phyloP scores from a whole-genome alignment of 2,797 vertebrate species.

The Huso huso region DNA sequence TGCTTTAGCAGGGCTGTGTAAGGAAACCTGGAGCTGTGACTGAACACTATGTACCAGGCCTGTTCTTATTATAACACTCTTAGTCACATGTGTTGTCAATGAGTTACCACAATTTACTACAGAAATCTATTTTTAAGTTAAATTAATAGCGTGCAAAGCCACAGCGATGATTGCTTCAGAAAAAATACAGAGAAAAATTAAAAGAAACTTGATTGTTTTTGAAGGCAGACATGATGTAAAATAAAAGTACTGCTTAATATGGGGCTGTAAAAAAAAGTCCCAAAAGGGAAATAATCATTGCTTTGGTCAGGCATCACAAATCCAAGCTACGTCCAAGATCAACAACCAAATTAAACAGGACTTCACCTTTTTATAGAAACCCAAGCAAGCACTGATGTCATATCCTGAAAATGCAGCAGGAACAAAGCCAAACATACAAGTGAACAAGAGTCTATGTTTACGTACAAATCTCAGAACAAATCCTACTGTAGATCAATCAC shows the following conservation, averaged over 20 bases:
- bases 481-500: no score
- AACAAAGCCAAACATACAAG: no score
- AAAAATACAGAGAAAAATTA: slow-evolving; percentile 26
- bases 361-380: slow-evolving; percentile 32
- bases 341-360: slow-evolving; percentile 39
- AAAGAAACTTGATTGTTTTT: slow-evolving; percentile 42
- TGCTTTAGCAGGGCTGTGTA: no score
- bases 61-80: no score
- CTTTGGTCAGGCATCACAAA: slow-evolving; percentile 38
- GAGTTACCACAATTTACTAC: background rate
- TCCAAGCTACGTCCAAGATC: slow-evolving; percentile 39
- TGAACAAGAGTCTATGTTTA: no score
- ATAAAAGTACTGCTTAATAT: slow-evolving; percentile 52
- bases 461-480: no score
- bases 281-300: slow-evolving; percentile 30
- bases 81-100: no score
- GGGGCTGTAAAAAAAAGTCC: slow-evolving; percentile 31
- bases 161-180: slow-evolving; percentile 43
- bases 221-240: slow-evolving; percentile 54
- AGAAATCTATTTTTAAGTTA: slow-evolving; percentile 36
- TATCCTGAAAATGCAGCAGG: no score
- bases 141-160: slow-evolving; percentile 41
- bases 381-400: slow-evolving; percentile 24
- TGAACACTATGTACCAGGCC: no score
- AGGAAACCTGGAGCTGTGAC: no score